These are phyloP conservation scores for Cotesia chilonis DNA, from an alignment of 1,140 invertebrate genomes.

Conservation along the genomic window DNA sequence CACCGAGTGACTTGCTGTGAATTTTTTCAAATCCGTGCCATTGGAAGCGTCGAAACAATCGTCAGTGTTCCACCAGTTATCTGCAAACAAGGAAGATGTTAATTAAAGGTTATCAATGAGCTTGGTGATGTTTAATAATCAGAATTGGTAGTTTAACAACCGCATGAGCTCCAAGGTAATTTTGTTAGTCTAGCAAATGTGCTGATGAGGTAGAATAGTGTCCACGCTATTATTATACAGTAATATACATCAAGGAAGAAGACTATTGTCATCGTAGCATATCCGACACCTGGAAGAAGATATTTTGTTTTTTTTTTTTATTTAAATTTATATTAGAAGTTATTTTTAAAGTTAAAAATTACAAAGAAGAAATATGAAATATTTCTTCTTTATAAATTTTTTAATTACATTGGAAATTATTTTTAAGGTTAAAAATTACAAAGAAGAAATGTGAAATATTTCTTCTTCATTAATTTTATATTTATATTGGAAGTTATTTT, in stretches of 20 bases:
- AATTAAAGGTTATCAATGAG: neutral
- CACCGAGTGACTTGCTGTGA: neutral
- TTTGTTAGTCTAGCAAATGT: slow-evolving; percentile 64
- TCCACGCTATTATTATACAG: slow-evolving; percentile 74
- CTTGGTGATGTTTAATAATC: neutral
- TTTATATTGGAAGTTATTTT: too few relatives aligned
- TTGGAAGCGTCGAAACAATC: slow-evolving; percentile 58
- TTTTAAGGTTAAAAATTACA: too few relatives aligned
- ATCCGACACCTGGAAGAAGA: slow-evolving; percentile 70
- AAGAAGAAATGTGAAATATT: too few relatives aligned
- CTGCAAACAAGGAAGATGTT: slow-evolving; percentile 46
- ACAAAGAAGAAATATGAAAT: too few relatives aligned
- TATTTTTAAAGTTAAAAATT: too few relatives aligned
- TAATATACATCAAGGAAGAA: slow-evolving; percentile 75
- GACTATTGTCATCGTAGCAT: slow-evolving; percentile 75
- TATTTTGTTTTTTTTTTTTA: slow-evolving; percentile 22
- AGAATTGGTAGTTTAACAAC: slow-evolving; percentile 44
- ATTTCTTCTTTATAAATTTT: too few relatives aligned
- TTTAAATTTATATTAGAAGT: neutral
- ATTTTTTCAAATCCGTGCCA: slow-evolving; percentile 32
- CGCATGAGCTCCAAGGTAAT: slow-evolving; percentile 70
- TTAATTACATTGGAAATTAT: too few relatives aligned
- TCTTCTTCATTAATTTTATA: too few relatives aligned
- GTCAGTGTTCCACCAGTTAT: slow-evolving; percentile 69
- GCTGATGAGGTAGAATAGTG: slow-evolving; percentile 70